Conservation (phyloP, 1,140 invertebrate species). For the Eulimnadia texana region DNA sequence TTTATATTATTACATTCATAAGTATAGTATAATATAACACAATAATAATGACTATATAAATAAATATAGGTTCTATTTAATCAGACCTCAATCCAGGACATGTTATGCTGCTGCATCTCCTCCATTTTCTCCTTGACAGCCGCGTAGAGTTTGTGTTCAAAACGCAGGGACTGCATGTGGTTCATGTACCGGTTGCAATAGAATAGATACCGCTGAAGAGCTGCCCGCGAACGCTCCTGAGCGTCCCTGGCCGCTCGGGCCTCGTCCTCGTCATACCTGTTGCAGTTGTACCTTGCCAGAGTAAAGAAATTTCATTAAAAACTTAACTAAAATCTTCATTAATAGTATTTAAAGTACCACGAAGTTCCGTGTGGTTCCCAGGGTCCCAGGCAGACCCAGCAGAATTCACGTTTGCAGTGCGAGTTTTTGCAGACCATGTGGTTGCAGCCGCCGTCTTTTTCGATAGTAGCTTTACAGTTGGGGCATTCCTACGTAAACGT, state of each 20-base stretch:
- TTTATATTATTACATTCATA: too few relatives aligned
- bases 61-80: too few relatives aligned
- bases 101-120: conserved; percentile 98
- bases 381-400: conserved; percentile 96
- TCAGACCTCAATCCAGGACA: conserved; percentile 97
- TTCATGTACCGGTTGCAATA: conserved; percentile 99
- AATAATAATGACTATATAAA: too few relatives aligned
- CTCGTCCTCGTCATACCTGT: conserved; percentile 93
- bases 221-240: conserved; percentile 84
- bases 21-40: too few relatives aligned
- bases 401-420: conserved; percentile 95
- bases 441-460: conserved; percentile 97
- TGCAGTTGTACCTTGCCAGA: conserved; percentile 79
- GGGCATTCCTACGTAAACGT: conserved; percentile 73
- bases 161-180: conserved; percentile 96
- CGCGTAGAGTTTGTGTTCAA: conserved; percentile 90
- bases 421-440: conserved; percentile 99
- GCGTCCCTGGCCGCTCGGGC: conserved; percentile 89
- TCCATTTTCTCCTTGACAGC: conserved; percentile 97
- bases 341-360: conserved; percentile 43
- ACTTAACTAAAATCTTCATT: conserved; percentile 11
- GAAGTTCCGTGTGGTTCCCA: conserved; percentile 98
- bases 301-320: conserved; percentile 8
- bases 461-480: conserved; percentile 94
- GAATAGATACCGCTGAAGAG: conserved; percentile 85